Evolutionary conservation across 2,888 invertebrate genomes (phyloP), one percentile per base, ranked within the genome.

Genomic region (Rhamnusium bicolor): DNA sequence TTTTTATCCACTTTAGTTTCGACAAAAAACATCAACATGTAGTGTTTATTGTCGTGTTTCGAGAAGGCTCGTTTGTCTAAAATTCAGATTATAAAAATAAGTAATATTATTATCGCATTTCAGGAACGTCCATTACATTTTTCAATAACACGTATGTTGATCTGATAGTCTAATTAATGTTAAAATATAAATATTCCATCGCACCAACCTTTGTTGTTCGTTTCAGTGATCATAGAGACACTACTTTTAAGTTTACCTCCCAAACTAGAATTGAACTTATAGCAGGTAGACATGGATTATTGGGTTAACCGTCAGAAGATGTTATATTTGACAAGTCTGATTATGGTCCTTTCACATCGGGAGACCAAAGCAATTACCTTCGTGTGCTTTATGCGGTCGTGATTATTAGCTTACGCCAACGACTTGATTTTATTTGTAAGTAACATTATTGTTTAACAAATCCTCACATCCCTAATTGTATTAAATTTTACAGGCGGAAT

Each of bases 291-390:
- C 80, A 79, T 77, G 74, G 75, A 67, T 76, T 73, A 76, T 72
- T 76, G 81, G 80, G 72, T 60, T 66, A 46, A 75, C 80, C 81
- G 82, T 84, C 84, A 81, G 73, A 74, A 75, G 74, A 82, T 77
- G 83, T 84, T 82, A 83, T 79, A 80, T 82, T 84, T 84, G 84
- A 83, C 83, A 82, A 82, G 81, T 82, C 75, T 83, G 84, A 84
- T 85, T 85, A 82, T 79, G 79, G 80, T 80, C 83, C 79, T 79
- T 81, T 78, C 79, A 78, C 79, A 78, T 76, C 73, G 72, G 79
- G 78, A 75, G 74, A 76, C 75, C 70, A 77, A 75, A 77, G 77
- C 76, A 79, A 81, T 81, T 81, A 81, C 73, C 69, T 79, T 72
- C 68, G 74, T 78, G 81, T 79, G 79, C 77, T 78, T 80, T 81